A percentile compares a stretch with the other conserved stretches of the same genome.
These are phyloP conservation scores for Flabesymbios commensalis DNA, from an alignment of 2,888 invertebrate genomes.

Conservation along the genomic window DNA sequence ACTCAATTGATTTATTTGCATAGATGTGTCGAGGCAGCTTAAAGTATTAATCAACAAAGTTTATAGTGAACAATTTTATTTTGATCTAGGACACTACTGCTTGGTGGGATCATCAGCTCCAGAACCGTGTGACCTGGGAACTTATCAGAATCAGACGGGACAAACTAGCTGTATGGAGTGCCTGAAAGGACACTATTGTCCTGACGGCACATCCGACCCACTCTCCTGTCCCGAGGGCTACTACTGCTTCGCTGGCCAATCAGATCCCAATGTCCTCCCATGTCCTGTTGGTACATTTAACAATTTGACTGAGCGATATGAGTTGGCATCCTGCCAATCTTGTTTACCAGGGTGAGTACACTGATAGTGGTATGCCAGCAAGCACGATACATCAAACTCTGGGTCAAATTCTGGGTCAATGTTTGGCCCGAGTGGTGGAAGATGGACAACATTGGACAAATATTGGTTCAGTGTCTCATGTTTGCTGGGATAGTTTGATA, in stretches of 20 bases:
- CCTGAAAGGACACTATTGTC: constrained; percentile 52
- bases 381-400: no score
- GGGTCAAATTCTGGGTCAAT: no score
- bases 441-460: no score
- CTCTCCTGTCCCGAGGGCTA: constrained; percentile 51
- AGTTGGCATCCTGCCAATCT: constrained; percentile 39
- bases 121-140: constrained; percentile 43
- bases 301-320: constrained; percentile 46
- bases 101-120: constrained; percentile 41
- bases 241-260: constrained; percentile 41
- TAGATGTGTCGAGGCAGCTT: no score
- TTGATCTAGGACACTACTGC: constrained; percentile 52
- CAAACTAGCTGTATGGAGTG: constrained; percentile 43
- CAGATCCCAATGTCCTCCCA: constrained; percentile 39
- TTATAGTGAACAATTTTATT: no score
- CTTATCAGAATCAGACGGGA: constrained; percentile 39
- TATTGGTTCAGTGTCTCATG: no score
- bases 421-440: no score
- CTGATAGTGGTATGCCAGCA: no score
- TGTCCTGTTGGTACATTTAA: constrained; percentile 53
- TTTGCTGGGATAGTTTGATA: no score
- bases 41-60: no score
- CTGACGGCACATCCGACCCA: constrained; percentile 48
- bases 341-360: constrained; percentile 55
- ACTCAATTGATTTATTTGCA: no score